phyloP scores from a whole-genome alignment of 2,888 invertebrate species.

The Pandemis corylana region DNA sequence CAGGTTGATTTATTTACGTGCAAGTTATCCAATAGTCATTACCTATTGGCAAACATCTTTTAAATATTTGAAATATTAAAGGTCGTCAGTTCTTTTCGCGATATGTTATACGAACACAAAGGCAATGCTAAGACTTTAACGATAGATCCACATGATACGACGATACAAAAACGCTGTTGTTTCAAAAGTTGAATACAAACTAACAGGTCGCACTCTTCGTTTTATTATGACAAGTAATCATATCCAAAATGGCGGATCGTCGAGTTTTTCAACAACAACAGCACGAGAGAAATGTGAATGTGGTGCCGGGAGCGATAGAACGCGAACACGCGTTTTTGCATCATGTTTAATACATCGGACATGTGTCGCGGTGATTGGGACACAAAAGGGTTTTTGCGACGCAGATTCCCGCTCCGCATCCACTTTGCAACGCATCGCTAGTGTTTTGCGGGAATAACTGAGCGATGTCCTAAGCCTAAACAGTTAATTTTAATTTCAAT shows the following conservation, averaged over 20 bases:
- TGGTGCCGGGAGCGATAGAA: conserved; percentile 40
- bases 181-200: background rate
- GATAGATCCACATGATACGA: background rate
- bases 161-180: background rate
- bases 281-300: conserved; percentile 34
- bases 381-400: conserved; percentile 51
- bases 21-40: no score
- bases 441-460: conserved; percentile 31
- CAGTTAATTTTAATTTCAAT: conserved; percentile 36
- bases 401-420: conserved; percentile 21
- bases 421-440: conserved; percentile 17
- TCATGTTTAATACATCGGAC: conserved; percentile 65
- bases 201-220: background rate
- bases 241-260: background rate
- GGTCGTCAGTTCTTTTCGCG: no score
- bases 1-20: no score
- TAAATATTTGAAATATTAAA: no score
- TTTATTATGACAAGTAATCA: conserved; percentile 2
- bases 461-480: conserved; percentile 31
- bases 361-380: conserved; percentile 64
- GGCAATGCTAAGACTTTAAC: background rate
- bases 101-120: no score
- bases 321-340: conserved; percentile 39
- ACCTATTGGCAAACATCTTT: no score
- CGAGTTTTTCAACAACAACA: conserved; percentile 19